Base-by-base conservation (phyloP, 2,797 vertebrate species). In the Xiphophorus birchmanni region DNA sequence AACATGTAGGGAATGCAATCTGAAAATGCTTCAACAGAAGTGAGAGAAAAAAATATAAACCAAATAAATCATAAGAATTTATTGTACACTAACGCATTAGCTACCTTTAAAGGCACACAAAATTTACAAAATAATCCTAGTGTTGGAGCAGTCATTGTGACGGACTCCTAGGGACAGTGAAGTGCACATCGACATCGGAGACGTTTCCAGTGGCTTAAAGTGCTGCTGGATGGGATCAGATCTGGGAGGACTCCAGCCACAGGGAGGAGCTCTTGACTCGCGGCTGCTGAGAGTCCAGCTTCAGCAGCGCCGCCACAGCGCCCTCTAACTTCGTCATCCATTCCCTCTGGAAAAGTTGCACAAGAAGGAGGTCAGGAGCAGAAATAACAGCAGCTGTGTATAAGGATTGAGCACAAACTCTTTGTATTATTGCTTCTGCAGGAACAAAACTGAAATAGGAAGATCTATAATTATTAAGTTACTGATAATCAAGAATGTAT, bases 301-400 rank as follows among this genome's bases (percentile, higher is more conserved):
- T 96, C 91, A 95, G 90, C 91, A 95, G 86, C 3, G 90, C 91
- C 17, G 96, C 85, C 74, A 95, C 92, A 56, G 97, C 97, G 5
- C 69, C 93, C 93, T 97, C 95, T 85, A 98, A 95, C 93, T 97
- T 96, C 45, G 95, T 94, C 87, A 97, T 95, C 97, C 97, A 98
- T 37, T 80, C 92, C 95, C 95, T 97, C 97, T 99, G 95, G 42
- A 93, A 93, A 74, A 89, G 32, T 6, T 13, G 0, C 13, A 83
- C 17, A 84, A 32, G 65, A 0, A 52, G 0, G 17, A 45, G 76
- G 42, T 81, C 13, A 63, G 45, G 45, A 40, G 10, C 7, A 82
- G 17, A 72, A 76, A 48, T 23, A 7, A 48, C 56, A 29, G 40
- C 15, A 75, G 1, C 10, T 65, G 79, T 8, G 48, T 37, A 0